Evolutionary conservation across 2,888 invertebrate genomes (phyloP), one percentile per base, ranked within the genome.

Genomic region (Callimorpha dominula): DNA sequence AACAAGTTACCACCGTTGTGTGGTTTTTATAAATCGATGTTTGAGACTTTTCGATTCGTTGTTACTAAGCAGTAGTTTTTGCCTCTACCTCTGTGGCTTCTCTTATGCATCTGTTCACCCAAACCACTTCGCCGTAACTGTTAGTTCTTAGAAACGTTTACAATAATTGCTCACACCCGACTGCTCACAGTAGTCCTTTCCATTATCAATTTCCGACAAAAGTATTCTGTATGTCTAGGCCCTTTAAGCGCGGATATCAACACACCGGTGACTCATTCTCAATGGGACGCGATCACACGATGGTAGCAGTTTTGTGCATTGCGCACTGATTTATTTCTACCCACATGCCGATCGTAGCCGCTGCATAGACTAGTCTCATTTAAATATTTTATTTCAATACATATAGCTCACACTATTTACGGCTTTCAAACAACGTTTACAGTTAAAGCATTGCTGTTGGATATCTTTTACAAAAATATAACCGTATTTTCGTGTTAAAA

Each of bases 251-350:
- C 78, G 74, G 80, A 71, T 85, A 85, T 87, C 86, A 88, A 89
- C 88, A 85, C 87, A 87, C 84, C 86, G 86, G 85, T 90, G 91
- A 90, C 91, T 89, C 84, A 89, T 89, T 88, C 87, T 88, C 89
- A 88, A 90, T 89, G 86, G 85, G 81, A 57, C 60, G 49, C 74
- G 70, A 78, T 72, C 73, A 81, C 80, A 82, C 85, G 82, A 80
- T 83, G 83, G 86, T 85, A 88, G 89, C 88, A 90, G 89, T 90
- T 91, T 91, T 90, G 90, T 90, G 88, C 91, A 89, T 71, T 88
- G 88, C 87, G 84, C 89, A 85, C 86, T 91, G 94, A 93, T 93
- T 93, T 94, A 94, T 93, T 88, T 88, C 82, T 74, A 80, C 85
- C 89, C 87, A 88, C 91, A 90, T 89, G 73, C 84, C 81, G 78